Evolutionary conservation across 2,113 vertebrate genomes (phyloP).

Genomic region (Sphaerodactylus townsendi): DNA sequence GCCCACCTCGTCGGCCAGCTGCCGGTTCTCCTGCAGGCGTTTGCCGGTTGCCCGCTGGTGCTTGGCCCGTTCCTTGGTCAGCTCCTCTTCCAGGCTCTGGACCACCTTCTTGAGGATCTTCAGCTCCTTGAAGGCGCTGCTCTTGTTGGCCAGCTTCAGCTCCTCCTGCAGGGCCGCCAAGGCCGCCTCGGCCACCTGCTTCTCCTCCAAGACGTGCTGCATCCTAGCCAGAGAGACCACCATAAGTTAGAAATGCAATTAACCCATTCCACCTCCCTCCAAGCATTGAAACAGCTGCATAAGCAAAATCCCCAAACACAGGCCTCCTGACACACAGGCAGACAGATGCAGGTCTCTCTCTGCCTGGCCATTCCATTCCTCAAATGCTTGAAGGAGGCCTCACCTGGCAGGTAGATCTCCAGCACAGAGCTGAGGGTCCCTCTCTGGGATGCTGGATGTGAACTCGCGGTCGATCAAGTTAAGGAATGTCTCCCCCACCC

Average conservation of each 20-base stretch:
- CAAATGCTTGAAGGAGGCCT: neutral
- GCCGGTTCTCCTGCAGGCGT: slow-evolving; percentile 80
- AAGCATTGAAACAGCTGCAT: too few species aligned
- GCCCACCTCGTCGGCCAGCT: slow-evolving; percentile 82
- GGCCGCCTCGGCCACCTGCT: slow-evolving; percentile 73
- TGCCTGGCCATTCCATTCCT: too few species aligned
- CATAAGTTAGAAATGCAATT: too few species aligned
- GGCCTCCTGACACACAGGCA: too few species aligned
- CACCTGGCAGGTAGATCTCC: neutral
- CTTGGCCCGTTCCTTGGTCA: slow-evolving; percentile 81
- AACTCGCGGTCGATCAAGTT: neutral
- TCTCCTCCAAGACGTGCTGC: slow-evolving; percentile 77
- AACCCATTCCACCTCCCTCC: too few species aligned
- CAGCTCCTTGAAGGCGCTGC: slow-evolving; percentile 67
- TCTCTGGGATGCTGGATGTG: neutral
- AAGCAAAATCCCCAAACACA: too few species aligned
- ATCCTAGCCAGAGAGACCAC: slow-evolving; percentile 71
- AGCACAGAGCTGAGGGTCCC: neutral
- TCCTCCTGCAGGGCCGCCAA: slow-evolving; percentile 73
- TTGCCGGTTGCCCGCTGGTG: slow-evolving; percentile 73
- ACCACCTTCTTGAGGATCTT: slow-evolving; percentile 76
- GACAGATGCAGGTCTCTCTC: neutral
- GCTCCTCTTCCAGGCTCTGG: slow-evolving; percentile 81
- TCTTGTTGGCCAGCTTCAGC: slow-evolving; percentile 35
- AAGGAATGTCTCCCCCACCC: too few species aligned